A percentile compares a stretch with the other conserved stretches of the same genome.
phyloP scores from a whole-genome alignment of 2,888 invertebrate species.

The Onchidella celtica region DNA sequence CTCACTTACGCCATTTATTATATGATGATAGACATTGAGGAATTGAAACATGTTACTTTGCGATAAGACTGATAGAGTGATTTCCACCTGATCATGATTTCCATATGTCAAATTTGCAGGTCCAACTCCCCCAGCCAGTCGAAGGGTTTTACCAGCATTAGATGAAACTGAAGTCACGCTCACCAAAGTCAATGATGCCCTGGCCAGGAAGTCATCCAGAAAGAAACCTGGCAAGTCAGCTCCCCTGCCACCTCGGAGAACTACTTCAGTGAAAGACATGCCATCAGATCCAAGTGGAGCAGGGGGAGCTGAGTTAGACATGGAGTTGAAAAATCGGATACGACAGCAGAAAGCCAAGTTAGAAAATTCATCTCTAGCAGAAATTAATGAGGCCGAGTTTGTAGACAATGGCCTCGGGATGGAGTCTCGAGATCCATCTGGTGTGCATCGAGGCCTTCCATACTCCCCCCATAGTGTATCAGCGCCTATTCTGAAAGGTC shows the following conservation, averaged over 20 bases:
- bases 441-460: conserved; percentile 12
- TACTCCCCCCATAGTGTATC: conserved; percentile 27
- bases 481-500: conserved; percentile 32
- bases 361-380: conserved; percentile 67
- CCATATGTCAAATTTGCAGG: no score
- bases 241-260: conserved; percentile 93
- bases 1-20: no score
- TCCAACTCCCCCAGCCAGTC: conserved; percentile 73
- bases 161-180: conserved; percentile 67
- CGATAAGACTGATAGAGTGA: no score
- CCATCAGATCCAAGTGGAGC: conserved; percentile 52
- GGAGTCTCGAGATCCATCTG: no score
- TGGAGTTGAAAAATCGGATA: conserved; percentile 73
- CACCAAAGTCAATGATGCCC: conserved; percentile 69
- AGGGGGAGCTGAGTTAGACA: conserved; percentile 61
- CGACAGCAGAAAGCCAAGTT: conserved; percentile 74
- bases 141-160: conserved; percentile 68
- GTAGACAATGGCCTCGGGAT: conserved; percentile 14
- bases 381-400: conserved; percentile 56
- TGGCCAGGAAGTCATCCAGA: conserved; percentile 64
- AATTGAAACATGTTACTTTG: no score
- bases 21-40: no score
- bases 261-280: conserved; percentile 87
- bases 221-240: conserved; percentile 62
- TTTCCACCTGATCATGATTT: no score